These are phyloP conservation scores for Stictonetta naevosa DNA, from an alignment of 2,113 vertebrate species.

Conservation along the genomic window DNA sequence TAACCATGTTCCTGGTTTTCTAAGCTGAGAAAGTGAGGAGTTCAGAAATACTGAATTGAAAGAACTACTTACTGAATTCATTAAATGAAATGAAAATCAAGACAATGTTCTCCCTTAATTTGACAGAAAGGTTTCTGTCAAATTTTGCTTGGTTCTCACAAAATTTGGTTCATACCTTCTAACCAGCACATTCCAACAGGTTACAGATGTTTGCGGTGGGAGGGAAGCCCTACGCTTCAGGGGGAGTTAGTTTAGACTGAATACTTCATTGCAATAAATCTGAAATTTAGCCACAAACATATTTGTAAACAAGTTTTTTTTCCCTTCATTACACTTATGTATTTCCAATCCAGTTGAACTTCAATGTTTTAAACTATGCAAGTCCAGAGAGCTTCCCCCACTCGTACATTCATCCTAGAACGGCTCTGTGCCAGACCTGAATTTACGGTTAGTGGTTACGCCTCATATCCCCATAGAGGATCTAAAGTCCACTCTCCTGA, in stretches of 20 bases:
- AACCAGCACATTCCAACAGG: not conserved
- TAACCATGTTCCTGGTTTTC: not conserved
- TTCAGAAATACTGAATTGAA: not conserved
- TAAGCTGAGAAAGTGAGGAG: not conserved
- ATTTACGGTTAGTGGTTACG: not conserved
- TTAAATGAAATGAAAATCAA: not conserved
- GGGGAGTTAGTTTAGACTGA: not conserved
- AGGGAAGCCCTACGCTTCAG: not conserved
- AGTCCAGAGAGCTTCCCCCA: not conserved
- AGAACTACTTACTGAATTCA: not conserved
- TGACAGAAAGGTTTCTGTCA: not conserved
- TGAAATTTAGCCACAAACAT: no score
- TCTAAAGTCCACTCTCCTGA: not conserved
- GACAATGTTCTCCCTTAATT: not conserved
- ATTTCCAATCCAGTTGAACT: not conserved
- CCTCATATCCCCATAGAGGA: not conserved
- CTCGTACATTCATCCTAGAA: not conserved
- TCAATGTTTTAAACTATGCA: not conserved
- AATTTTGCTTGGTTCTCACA: not conserved
- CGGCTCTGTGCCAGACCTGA: not conserved
- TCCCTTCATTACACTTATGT: not conserved
- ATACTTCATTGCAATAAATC: not conserved
- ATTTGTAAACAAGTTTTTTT: not conserved
- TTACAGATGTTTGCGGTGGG: fast-evolving
- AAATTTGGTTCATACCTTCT: not conserved